A percentile compares a stretch with the other conserved stretches of the same genome.
These are phyloP conservation scores for Cancer borealis DNA, from an alignment of 2,888 invertebrate species.

Conservation along the genomic window DNA sequence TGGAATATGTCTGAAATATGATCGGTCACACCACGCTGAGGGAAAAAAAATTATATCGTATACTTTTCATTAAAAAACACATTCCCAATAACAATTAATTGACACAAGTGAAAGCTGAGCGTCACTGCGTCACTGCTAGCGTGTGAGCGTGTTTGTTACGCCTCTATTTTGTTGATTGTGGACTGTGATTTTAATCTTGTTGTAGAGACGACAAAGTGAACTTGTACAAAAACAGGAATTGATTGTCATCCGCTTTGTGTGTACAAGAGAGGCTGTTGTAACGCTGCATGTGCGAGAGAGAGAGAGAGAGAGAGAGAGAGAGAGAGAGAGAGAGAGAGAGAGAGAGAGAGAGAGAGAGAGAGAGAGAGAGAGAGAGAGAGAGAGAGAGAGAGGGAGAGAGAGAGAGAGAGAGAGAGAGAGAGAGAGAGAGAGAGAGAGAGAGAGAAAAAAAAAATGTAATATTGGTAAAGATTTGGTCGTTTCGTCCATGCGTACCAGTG, in stretches of 20 bases:
- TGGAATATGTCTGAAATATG: no score
- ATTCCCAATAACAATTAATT: no score
- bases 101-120: no score
- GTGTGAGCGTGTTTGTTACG: no score
- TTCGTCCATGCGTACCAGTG: background rate
- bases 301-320: slow-evolving; percentile 42
- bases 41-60: no score
- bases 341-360: slow-evolving; percentile 40
- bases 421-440: background rate
- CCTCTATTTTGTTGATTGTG: no score
- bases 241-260: background rate
- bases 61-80: no score
- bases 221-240: background rate
- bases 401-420: slow-evolving; percentile 28
- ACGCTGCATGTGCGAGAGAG: background rate
- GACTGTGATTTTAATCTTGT: no score
- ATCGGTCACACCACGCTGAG: no score
- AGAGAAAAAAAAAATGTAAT: background rate
- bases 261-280: background rate
- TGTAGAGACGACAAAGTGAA: no score
- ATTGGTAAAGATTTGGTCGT: background rate
- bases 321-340: slow-evolving; percentile 33
- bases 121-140: no score
- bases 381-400: slow-evolving; percentile 9
- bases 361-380: slow-evolving; percentile 39